Evolutionary conservation across 2,888 invertebrate species (phyloP).

Genomic region (Philereme transversata): DNA sequence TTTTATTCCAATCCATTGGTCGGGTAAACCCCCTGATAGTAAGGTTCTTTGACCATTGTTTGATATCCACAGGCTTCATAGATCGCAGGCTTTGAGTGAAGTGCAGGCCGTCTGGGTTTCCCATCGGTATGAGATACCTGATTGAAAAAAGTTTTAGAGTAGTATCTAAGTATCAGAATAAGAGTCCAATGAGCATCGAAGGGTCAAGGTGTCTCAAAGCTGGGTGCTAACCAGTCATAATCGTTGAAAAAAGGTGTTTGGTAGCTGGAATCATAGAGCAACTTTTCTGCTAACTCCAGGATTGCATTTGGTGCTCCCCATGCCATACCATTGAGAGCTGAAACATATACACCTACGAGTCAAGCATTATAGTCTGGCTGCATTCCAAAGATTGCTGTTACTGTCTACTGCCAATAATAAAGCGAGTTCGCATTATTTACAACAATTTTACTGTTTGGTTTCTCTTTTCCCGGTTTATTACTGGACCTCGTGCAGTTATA

Average conservation of each 20-base stretch:
- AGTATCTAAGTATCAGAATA: no score
- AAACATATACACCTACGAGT: conserved; percentile 17
- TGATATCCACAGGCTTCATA: conserved; percentile 47
- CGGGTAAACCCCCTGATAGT: conserved; percentile 51
- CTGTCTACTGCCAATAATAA: no score
- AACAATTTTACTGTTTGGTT: no score
- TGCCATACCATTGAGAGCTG: conserved; percentile 73
- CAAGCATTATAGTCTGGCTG: no score
- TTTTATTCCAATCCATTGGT: conserved; percentile 70
- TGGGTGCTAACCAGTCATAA: conserved; percentile 68
- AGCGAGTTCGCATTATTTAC: no score
- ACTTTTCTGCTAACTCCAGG: conserved; percentile 65
- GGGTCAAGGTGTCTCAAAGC: not conserved
- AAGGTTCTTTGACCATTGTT: conserved; percentile 60
- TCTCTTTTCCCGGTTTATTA: no score
- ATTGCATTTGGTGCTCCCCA: conserved; percentile 75
- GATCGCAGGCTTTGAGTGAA: conserved; percentile 59
- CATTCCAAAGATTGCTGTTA: no score
- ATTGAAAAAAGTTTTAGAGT: no score
- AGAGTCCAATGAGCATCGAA: no score
- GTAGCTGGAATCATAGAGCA: conserved; percentile 68
- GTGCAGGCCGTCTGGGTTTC: conserved; percentile 70
- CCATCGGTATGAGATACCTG: conserved; percentile 75
- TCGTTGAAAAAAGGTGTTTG: conserved; percentile 79
- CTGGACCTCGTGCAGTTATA: no score